Base-by-base conservation (phyloP, 2,113 vertebrate species). In the Ameiurus melas region DNA sequence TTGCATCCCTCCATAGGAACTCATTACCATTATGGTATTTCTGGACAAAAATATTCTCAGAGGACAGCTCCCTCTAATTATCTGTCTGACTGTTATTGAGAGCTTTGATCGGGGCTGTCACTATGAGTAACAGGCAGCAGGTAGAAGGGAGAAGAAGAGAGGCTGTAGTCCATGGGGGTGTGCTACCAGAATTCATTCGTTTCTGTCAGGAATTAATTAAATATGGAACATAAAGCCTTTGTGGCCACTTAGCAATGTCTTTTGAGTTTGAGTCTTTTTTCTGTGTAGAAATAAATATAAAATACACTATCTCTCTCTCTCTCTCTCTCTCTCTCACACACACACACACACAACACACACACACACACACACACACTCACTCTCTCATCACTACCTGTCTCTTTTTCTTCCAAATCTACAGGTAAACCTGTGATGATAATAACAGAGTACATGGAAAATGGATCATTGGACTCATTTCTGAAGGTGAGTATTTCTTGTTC, bases 401-500 rank as follows among this genome's bases (percentile, higher is more conserved):
- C 81, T 87, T 62, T 87, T 62, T 84, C 85, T 62, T 83, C 85
- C 88, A 89, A 90, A 89, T 90, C 86, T 87, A 30, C 70, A 91
- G 89, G 89, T 87, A 91, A 90, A 0, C 98, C 98, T 0, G 98
- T 99, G 43, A 99, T 99, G 98, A 99, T 99, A 92, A 98, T 99
- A 94, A 99, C 98, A 0, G 98, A 99, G 94, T 99, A 98, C 93
- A 99, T 99, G 98, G 98, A 99, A 94, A 99, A 99, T 0, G 98
- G 98, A 4, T 98, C 98, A 1, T 89, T 99, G 89, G 98, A 99
- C 92, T 98, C 97, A 0, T 99, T 99, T 91, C 94, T 99, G 77
- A 95, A 98, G 97, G 98, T 99, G 92, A 96, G 94, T 79, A 10
- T 79, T 84, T 16, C 73, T 80, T 36, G 7, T 75, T 39, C 88